Base-by-base conservation (phyloP, 2,888 invertebrate species). In the Zhuqinia jingwanae region DNA sequence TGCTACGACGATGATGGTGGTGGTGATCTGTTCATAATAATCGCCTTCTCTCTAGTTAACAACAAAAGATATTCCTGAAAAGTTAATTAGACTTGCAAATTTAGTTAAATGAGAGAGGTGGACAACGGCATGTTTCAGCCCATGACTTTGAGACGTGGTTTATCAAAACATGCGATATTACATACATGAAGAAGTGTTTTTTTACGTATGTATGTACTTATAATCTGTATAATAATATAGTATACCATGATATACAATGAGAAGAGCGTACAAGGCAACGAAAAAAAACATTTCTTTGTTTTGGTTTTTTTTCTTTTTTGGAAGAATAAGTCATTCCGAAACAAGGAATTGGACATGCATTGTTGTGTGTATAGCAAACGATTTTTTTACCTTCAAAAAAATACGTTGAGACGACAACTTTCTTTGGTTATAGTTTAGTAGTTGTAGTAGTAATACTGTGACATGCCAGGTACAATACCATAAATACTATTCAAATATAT, bases 51-150 rank as follows among this genome's bases (percentile, higher is more conserved):
- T 58, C 58, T 79, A 27, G 63, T 63, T 79, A 47, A 63, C 73
- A 68, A 79, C 79, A 65, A 75, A 85, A 50, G 65, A 75, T 68
- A 75, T 85, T 65, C 42, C 65, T 25, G 50, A 50, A 63, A 65
- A 79, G 75, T 84, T 88, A 88, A 88, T 88, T 88, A 88, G 73
- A 88, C 83, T 88, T 88, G 88, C 88, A 88, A 88, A 88, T 88
- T 88, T 81, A 87, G 85, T 85, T 73, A 87, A 87, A 84, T 87
- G 83, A 87, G 87, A 65, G 80, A 81, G 85, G 84, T 83, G 78
- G 85, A 85, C 85, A 85, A 85, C 70, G 80, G 56, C 63, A 22
- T 78, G 78, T 70, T 85, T 78, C 78, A 78, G 20, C 63, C 47
- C 73, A 78, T 70, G 84, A 70, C 25, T 70, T 22, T n/a, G 45